A percentile compares a stretch with the other conserved stretches of the same genome.
Conservation (phyloP, 2,113 vertebrate species). For the Oncorhynchus kisutch region DNA sequence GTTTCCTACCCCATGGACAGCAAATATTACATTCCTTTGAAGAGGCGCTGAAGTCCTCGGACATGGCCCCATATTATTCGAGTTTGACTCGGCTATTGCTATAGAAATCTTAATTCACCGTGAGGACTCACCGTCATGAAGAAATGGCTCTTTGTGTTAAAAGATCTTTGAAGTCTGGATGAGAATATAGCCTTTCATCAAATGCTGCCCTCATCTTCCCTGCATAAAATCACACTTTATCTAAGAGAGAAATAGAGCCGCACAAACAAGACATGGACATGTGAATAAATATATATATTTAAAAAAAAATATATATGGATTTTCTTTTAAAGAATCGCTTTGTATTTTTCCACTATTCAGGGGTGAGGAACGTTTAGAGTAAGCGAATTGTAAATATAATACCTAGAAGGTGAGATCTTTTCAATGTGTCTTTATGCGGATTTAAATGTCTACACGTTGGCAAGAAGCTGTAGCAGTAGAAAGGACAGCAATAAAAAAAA, state of each 20-base stretch:
- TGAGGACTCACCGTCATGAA: slow-evolving; percentile 99
- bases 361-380: background rate
- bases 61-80: slow-evolving; percentile 93
- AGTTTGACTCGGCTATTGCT: slow-evolving; percentile 97
- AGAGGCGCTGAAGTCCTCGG: slow-evolving; percentile 86
- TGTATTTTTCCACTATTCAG: background rate
- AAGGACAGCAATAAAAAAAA: background rate
- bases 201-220: slow-evolving; percentile 84
- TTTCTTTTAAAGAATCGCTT: background rate
- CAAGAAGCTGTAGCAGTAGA: too few species aligned
- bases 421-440: too few species aligned
- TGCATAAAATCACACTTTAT: slow-evolving; percentile 82
- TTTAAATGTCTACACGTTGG: too few species aligned
- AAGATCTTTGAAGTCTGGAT: slow-evolving; percentile 95
- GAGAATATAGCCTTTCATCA: slow-evolving; percentile 89
- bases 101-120: slow-evolving; percentile 99
- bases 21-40: slow-evolving; percentile 98
- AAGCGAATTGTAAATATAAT: background rate
- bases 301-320: background rate
- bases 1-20: slow-evolving; percentile 75
- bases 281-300: too few species aligned
- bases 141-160: slow-evolving; percentile 93
- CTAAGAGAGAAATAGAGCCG: slow-evolving; percentile 66
- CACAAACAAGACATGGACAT: slow-evolving; percentile 12
- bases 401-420: too few species aligned